Evolutionary conservation across 2,888 invertebrate genomes (phyloP).

Genomic region (Micropterix aruncella): DNA sequence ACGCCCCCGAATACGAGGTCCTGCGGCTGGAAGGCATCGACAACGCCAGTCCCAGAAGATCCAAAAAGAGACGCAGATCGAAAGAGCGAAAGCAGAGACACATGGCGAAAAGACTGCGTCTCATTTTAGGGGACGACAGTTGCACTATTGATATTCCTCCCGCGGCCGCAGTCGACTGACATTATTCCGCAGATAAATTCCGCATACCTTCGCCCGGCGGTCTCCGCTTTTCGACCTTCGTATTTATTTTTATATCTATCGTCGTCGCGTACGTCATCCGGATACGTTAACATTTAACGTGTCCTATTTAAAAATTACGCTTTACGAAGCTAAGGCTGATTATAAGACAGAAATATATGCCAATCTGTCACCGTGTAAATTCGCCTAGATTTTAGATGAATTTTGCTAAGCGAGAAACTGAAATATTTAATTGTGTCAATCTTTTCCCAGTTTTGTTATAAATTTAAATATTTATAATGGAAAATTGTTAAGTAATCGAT

Average conservation of each 20-base stretch:
- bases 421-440: too few relatives aligned
- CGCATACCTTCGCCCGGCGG: neutral
- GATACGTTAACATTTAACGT: neutral
- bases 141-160: conserved; percentile 80
- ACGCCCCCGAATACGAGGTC: conserved; percentile 72
- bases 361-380: neutral
- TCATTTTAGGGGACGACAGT: conserved; percentile 82
- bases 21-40: conserved; percentile 67
- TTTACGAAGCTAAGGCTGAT: neutral
- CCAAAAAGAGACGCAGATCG: conserved; percentile 35
- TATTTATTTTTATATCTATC: neutral
- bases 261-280: neutral
- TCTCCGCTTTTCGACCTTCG: neutral
- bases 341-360: neutral
- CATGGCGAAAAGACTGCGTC: conserved; percentile 60
- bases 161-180: conserved; percentile 47
- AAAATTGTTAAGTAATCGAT: too few relatives aligned
- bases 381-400: neutral
- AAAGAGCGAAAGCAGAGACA: conserved; percentile 36
- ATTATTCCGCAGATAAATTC: conserved; percentile 9
- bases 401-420: neutral
- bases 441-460: neutral
- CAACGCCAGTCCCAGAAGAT: conserved; percentile 37
- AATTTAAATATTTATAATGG: neutral
- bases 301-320: neutral